Conservation (phyloP, 1,140 invertebrate species). For the Heliothis virescens region DNA sequence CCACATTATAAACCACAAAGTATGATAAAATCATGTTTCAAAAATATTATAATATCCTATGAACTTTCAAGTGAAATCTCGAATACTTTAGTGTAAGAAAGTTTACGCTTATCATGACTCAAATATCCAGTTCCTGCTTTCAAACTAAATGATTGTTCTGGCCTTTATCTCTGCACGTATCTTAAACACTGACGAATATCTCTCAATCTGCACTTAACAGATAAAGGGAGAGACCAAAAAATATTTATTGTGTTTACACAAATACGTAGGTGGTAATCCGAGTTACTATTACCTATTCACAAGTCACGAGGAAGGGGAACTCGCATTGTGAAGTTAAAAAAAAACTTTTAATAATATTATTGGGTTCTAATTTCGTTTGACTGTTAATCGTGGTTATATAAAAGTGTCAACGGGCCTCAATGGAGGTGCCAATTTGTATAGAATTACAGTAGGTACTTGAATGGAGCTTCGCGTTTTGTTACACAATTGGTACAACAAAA, state of each 20-base stretch:
- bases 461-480: constrained; percentile 64
- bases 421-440: constrained; percentile 75
- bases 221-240: constrained; percentile 71
- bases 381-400: constrained; percentile 76
- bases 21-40: constrained; percentile 17
- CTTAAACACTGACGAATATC: constrained; percentile 64
- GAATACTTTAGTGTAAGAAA: background rate
- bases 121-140: constrained; percentile 55
- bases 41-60: background rate
- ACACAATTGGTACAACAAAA: constrained; percentile 60
- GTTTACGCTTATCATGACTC: constrained; percentile 46
- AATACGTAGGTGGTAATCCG: constrained; percentile 83
- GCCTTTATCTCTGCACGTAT: constrained; percentile 60
- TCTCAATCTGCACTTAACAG: constrained; percentile 64
- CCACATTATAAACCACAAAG: background rate
- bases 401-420: constrained; percentile 76
- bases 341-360: constrained; percentile 82
- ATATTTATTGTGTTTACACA: constrained; percentile 84
- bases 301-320: constrained; percentile 64
- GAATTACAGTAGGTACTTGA: constrained; percentile 64
- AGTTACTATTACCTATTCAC: constrained; percentile 67
- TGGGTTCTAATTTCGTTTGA: constrained; percentile 84
- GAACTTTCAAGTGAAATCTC: background rate
- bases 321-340: constrained; percentile 59
- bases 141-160: constrained; percentile 29